Evolutionary conservation across 2,797 vertebrate genomes (phyloP).

Genomic region (Pygocentrus nattereri): DNA sequence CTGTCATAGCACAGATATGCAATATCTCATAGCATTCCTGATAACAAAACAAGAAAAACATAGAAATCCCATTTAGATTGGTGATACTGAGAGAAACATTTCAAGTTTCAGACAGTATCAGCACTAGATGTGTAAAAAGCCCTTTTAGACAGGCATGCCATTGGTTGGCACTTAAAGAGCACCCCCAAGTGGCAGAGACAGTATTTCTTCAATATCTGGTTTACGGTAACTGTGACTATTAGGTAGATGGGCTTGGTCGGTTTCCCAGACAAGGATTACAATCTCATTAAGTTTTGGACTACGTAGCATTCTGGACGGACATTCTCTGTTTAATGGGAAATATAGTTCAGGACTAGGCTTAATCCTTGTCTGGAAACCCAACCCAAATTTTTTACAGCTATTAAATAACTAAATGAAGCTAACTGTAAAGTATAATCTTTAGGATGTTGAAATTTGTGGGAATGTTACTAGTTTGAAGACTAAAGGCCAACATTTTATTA

Average conservation of each 20-base stretch:
- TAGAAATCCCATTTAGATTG: background rate
- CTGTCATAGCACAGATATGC: background rate
- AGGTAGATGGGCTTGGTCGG: too few species aligned
- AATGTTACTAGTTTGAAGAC: background rate
- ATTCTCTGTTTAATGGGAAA: too few species aligned
- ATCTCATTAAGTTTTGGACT: too few species aligned
- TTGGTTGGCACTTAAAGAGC: constrained; percentile 24
- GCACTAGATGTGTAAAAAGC: background rate
- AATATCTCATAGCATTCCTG: background rate
- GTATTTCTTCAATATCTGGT: background rate
- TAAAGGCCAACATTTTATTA: background rate
- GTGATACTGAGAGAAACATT: background rate
- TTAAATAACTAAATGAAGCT: background rate
- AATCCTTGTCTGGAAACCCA: too few species aligned
- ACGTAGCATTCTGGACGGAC: too few species aligned
- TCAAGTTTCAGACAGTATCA: background rate
- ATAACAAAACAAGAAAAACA: background rate
- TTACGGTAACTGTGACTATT: background rate
- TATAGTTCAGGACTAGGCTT: too few species aligned
- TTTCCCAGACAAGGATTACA: too few species aligned
- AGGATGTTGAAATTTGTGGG: background rate
- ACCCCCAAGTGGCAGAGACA: constrained; percentile 32
- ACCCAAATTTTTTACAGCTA: background rate
- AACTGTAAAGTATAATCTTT: background rate
- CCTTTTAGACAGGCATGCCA: background rate